Conservation (phyloP, 2,888 invertebrate species). For the Abscondita cerata region DNA sequence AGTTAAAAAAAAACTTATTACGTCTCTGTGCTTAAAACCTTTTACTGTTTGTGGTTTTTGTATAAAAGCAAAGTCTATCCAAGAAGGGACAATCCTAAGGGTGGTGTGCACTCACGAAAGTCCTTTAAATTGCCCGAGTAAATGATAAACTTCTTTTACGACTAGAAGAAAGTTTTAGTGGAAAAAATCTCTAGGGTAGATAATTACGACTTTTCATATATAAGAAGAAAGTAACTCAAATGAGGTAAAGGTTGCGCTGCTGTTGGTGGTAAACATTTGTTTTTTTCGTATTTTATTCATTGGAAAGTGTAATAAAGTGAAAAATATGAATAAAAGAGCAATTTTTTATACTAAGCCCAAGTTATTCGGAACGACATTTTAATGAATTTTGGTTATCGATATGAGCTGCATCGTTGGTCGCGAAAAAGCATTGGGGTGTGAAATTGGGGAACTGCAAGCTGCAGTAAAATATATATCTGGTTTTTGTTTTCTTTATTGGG, state of each 20-base stretch:
- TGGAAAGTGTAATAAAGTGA: constrained; percentile 23
- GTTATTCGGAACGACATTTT: constrained; percentile 44
- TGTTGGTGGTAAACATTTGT: constrained; percentile 17
- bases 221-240: too few species aligned
- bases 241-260: too few species aligned
- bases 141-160: constrained; percentile 12
- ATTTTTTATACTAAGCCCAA: constrained; percentile 30
- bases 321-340: constrained; percentile 33
- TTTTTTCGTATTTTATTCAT: constrained; percentile 2
- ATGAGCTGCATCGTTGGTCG: constrained; percentile 53
- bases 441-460: constrained; percentile 56
- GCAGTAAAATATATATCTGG: constrained; percentile 50
- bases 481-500: constrained; percentile 45
- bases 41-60: constrained; percentile 11
- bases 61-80: constrained; percentile 9
- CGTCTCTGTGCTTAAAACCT: constrained; percentile 6
- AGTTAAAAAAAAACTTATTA: background rate
- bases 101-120: constrained; percentile 6
- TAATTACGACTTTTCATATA: background rate
- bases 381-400: constrained; percentile 57
- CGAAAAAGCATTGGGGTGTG: constrained; percentile 53
- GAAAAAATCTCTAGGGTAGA: background rate
- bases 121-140: constrained; percentile 10
- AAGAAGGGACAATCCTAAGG: constrained; percentile 10
- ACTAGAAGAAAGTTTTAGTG: constrained; percentile 4